Conservation (phyloP, 2,113 vertebrate genomes). For the Archilochus colubris region DNA sequence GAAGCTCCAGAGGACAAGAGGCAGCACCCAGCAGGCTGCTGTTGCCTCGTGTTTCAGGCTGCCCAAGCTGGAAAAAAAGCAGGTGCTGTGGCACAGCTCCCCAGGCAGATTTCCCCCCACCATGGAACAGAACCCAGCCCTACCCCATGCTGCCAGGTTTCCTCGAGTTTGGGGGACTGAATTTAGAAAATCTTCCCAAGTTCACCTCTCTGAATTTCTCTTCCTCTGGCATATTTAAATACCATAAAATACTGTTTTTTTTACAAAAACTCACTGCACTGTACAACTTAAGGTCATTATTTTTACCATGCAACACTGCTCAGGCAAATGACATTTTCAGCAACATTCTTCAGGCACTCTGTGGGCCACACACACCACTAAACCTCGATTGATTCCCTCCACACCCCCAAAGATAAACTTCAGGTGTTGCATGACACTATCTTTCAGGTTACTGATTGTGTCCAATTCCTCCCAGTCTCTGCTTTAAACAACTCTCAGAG, state of each 20-base stretch:
- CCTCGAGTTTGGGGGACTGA: neutral
- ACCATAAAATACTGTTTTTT: neutral
- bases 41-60: neutral
- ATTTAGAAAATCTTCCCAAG: neutral
- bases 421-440: neutral
- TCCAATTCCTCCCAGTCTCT: neutral
- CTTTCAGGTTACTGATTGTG: neutral
- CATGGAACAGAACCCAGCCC: neutral
- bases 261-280: neutral
- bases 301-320: neutral
- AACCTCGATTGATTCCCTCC: neutral
- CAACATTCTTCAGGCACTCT: neutral
- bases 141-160: neutral
- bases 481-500: neutral
- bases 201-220: neutral
- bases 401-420: neutral
- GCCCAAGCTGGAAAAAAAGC: neutral
- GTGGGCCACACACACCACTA: neutral
- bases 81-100: neutral
- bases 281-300: neutral
- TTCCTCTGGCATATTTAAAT: neutral
- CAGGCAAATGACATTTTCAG: neutral
- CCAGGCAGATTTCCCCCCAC: neutral
- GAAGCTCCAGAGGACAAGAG: neutral
- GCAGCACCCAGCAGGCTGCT: neutral